Evolutionary conservation across 1,140 invertebrate species (phyloP).

Genomic region (Caligus rogercresseyi): DNA sequence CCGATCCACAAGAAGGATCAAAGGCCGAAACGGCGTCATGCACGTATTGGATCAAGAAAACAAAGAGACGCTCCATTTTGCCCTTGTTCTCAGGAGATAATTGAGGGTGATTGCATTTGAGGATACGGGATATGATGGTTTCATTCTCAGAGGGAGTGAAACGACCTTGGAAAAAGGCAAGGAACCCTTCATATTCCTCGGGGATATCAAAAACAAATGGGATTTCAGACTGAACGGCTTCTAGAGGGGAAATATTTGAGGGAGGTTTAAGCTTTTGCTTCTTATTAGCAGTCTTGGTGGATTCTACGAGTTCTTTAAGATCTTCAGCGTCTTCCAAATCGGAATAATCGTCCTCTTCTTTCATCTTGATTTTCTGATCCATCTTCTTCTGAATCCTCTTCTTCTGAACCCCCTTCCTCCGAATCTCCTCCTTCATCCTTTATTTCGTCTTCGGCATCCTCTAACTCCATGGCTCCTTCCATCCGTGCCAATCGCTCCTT

Average conservation of each 20-base stretch:
- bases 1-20: neutral
- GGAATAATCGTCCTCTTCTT: constrained; percentile 21
- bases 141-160: constrained; percentile 39
- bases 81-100: constrained; percentile 52
- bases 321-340: constrained; percentile 26
- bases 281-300: neutral
- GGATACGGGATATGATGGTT: constrained; percentile 53
- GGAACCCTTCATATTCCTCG: neutral
- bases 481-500: constrained; percentile 53
- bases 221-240: constrained; percentile 9
- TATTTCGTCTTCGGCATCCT: neutral
- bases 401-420: constrained; percentile 2
- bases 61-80: constrained; percentile 48
- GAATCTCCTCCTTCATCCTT: constrained; percentile 3
- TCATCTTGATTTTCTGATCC: constrained; percentile 15
- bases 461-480: constrained; percentile 33
- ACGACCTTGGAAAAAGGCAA: neutral
- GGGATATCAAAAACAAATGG: neutral
- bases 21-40: constrained; percentile 9
- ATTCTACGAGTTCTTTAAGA: constrained; percentile 22
- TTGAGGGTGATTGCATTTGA: constrained; percentile 64
- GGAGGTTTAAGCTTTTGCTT: neutral
- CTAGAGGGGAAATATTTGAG: neutral
- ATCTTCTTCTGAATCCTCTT: neutral
- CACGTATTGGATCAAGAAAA: constrained; percentile 43